phyloP scores from a whole-genome alignment of 2,888 invertebrate genomes.

The Cancer borealis region DNA sequence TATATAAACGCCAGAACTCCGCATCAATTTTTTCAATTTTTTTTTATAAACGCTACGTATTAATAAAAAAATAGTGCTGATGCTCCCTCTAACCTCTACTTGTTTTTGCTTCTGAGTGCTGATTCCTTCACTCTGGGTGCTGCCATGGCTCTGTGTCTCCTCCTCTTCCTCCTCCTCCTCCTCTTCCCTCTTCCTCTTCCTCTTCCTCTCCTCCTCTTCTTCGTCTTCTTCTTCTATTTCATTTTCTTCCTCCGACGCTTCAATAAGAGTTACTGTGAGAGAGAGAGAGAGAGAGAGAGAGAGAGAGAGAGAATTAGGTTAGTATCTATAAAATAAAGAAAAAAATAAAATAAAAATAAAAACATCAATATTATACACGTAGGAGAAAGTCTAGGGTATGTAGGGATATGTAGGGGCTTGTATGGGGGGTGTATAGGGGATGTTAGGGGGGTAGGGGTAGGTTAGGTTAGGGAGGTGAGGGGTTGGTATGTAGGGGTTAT shows the following conservation, averaged over 20 bases:
- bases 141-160: conserved; percentile 67
- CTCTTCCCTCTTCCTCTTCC: not conserved
- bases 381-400: too few relatives aligned
- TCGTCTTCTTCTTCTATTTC: not conserved
- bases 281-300: conserved; percentile 40
- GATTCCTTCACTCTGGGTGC: conserved; percentile 71
- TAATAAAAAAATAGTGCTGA: not conserved
- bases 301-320: not conserved
- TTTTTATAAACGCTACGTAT: too few relatives aligned
- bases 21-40: too few relatives aligned
- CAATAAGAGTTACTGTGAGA: not conserved
- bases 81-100: conserved; percentile 58
- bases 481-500: too few relatives aligned
- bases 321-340: not conserved
- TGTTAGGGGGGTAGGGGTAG: too few relatives aligned
- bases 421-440: too few relatives aligned
- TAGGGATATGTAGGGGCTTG: too few relatives aligned
- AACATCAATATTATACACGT: too few relatives aligned
- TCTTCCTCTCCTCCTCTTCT: not conserved
- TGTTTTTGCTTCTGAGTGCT: conserved; percentile 71
- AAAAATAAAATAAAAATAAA: too few relatives aligned
- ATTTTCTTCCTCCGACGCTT: too few relatives aligned
- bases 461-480: too few relatives aligned
- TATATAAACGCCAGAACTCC: too few relatives aligned
- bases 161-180: conserved; percentile 51